Evolutionary conservation across 1,140 invertebrate species (phyloP).

Genomic region (Dreissena rostriformis): DNA sequence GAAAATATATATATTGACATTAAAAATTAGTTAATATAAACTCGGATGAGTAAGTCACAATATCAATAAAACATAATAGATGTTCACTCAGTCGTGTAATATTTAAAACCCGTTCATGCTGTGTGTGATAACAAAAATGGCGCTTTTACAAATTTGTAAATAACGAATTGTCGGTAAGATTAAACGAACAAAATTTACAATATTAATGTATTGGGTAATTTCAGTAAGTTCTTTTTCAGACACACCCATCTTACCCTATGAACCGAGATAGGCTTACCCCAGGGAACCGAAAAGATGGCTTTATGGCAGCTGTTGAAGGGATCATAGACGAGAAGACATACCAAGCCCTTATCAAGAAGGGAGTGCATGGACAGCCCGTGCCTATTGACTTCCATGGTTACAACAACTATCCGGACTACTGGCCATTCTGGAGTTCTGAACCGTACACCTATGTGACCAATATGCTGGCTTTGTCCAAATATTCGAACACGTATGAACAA

Average conservation of each 20-base stretch:
- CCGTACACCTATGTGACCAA: slow-evolving; percentile 70
- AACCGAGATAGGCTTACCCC: not conserved
- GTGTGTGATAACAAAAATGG: too few relatives aligned
- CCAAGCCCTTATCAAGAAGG: slow-evolving; percentile 14
- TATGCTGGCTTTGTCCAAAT: slow-evolving; percentile 67
- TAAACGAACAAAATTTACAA: too few relatives aligned
- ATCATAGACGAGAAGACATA: slow-evolving; percentile 11
- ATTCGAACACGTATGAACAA: slow-evolving; percentile 57
- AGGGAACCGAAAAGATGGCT: not conserved
- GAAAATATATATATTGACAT: too few relatives aligned
- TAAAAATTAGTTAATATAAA: too few relatives aligned
- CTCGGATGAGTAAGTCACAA: too few relatives aligned
- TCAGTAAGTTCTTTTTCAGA: not conserved
- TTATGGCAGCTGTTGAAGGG: not conserved
- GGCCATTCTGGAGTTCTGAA: slow-evolving; percentile 72
- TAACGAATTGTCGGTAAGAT: too few relatives aligned
- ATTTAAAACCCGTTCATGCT: too few relatives aligned
- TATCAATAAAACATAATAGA: too few relatives aligned
- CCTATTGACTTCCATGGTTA: slow-evolving; percentile 70
- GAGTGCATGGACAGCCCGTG: not conserved
- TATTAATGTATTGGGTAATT: too few relatives aligned
- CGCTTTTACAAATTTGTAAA: too few relatives aligned
- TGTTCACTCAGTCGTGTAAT: too few relatives aligned
- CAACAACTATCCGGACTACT: slow-evolving; percentile 63
- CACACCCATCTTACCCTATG: slow-evolving; percentile 13